Evolutionary conservation across 2,888 invertebrate genomes (phyloP).

Genomic region (Boloria euphrosyne): DNA sequence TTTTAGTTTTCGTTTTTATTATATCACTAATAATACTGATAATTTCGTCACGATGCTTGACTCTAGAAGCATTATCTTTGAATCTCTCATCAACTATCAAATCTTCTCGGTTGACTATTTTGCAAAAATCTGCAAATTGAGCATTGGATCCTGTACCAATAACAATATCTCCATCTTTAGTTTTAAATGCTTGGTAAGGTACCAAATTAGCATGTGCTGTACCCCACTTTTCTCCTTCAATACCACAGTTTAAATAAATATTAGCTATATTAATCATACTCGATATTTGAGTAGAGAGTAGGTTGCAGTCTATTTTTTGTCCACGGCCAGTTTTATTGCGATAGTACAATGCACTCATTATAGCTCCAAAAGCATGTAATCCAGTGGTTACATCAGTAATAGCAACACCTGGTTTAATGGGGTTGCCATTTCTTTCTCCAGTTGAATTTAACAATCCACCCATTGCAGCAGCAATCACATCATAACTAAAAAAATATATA

Average conservation of each 20-base stretch:
- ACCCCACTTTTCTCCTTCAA: constrained; percentile 91
- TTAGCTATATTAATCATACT: constrained; percentile 94
- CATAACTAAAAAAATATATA: constrained; percentile 84
- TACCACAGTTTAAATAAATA: constrained; percentile 93
- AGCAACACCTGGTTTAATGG: constrained; percentile 96
- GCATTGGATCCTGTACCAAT: constrained; percentile 93
- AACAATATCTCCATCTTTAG: constrained; percentile 91
- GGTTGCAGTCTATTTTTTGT: constrained; percentile 95
- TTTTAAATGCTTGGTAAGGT: constrained; percentile 95
- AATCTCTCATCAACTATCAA: constrained; percentile 85
- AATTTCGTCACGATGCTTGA: constrained; percentile 87
- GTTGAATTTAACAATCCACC: constrained; percentile 96
- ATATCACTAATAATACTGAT: constrained; percentile 83
- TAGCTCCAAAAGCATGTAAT: constrained; percentile 96
- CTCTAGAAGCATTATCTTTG: constrained; percentile 87
- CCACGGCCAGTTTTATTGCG: constrained; percentile 90
- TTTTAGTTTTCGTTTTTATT: constrained; percentile 84
- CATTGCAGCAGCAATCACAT: constrained; percentile 96
- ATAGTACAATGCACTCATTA: constrained; percentile 93
- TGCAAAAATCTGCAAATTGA: constrained; percentile 89
- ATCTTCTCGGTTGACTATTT: constrained; percentile 82
- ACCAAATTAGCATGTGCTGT: constrained; percentile 97
- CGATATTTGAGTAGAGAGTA: constrained; percentile 96
- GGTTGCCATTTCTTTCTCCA: constrained; percentile 91
- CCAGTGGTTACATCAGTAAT: constrained; percentile 97